Evolutionary conservation across 92 coral and sea anemone species (phyloP), one percentile per base, ranked within the genome.

Genomic region (Heteractis magnifica): DNA sequence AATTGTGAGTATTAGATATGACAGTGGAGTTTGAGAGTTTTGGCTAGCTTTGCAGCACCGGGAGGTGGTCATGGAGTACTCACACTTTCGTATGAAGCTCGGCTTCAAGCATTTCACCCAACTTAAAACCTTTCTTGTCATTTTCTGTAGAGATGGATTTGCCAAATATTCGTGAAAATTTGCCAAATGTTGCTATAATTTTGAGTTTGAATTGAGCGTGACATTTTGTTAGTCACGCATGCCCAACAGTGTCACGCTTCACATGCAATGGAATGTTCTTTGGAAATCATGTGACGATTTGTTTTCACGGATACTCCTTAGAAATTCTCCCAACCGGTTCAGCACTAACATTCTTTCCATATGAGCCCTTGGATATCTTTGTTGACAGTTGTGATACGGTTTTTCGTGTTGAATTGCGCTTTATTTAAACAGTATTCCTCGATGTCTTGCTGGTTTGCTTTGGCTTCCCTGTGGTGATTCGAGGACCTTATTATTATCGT

Each of bases 221-320:
- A 81, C 77, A 21, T 49, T 26, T n/a, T 8, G 5, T 11, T 41
- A 23, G 84, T 81, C 84, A 81, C 84, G 77, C 65, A 49, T 0
- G 51, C 48, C 55, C n/a, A 20, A n/a, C 44, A n/a, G 15, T 68
- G 84, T 81, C 76, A 81, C 84, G 77, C 77, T 70, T 71, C 84
- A 81, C 18, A 4, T 81, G 51, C 77, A 81, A 68, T 71, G 84
- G 77, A 81, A 81, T 81, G 84, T 70, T 81, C 41, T 16, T 11
- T 51, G 49, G 19, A 58, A 59, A 48, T 41, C 60, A 41, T 51
- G 65, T 41, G 53, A 56, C n/a, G 34, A 4, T 80, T 11, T 65
- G 10, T 65, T 53, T 19, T 1, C 5, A 19, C 0, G 73, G 49
- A 64, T 68, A 5, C 26, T 10, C 49, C 4, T 6, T 68, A 26